These are phyloP conservation scores for Rhineura floridana DNA, from an alignment of 2,113 vertebrate genomes.

Conservation along the genomic window DNA sequence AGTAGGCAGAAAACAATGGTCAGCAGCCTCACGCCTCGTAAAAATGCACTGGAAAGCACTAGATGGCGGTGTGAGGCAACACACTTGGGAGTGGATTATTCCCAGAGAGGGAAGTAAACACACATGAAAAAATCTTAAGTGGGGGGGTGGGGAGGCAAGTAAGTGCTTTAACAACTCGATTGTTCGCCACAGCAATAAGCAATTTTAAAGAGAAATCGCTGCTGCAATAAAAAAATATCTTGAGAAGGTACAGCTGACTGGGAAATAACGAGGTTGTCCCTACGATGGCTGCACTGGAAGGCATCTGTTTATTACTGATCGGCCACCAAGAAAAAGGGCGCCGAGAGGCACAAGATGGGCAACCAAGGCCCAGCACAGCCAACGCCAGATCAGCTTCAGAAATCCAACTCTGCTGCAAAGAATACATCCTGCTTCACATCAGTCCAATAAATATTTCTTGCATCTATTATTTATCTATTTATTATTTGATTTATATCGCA, in stretches of 20 bases:
- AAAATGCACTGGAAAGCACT: slow-evolving; percentile 12
- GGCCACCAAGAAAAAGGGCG: slow-evolving; percentile 27
- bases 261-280: not conserved
- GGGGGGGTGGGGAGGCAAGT: no score
- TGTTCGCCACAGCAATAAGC: rapidly evolving
- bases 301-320: not conserved
- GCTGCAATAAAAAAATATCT: rapidly evolving
- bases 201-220: not conserved
- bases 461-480: no score
- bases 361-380: not conserved
- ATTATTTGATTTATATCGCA: no score
- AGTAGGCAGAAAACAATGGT: not conserved
- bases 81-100: rapidly evolving
- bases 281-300: not conserved
- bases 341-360: not conserved
- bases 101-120: not conserved
- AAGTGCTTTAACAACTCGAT: rapidly evolving
- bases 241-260: not conserved
- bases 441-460: no score
- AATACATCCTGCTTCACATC: no score
- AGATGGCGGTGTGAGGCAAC: slow-evolving; percentile 57
- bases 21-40: not conserved
- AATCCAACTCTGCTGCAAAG: no score
- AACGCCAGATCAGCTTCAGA: no score
- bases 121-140: no score